Base-by-base conservation (phyloP, 2,888 invertebrate genomes). In the Noctua comes region DNA sequence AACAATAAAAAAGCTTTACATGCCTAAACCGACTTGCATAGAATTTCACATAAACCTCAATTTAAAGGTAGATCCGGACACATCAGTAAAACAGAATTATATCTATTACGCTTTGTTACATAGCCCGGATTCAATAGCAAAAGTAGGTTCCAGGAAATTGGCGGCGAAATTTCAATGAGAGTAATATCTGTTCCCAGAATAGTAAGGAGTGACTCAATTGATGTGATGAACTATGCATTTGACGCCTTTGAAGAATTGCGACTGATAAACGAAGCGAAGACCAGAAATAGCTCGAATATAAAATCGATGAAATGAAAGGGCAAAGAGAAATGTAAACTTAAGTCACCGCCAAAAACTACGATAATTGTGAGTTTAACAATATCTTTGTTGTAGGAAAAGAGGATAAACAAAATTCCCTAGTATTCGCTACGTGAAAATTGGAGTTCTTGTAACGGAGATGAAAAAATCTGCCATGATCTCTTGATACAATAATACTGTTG, bases 181-280 rank as follows among this genome's bases (percentile, higher is more conserved):
- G 40, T 66, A 54, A 62, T 87, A 80, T 84, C 87, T 84, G 48
- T 85, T 87, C 84, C 31, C 8, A 80, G 87, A 87, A 85, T 66
- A 87, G 57, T 65, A 65, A 68, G 57, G 24, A 68, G 65, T 80
- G 76, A 68, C 48, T 72, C 46, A 68, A 27, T 73, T 74, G 73
- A 48, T 71, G 68, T 77, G 27, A 59, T 68, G 31, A 46, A 64
- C 27, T 65, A 24, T 71, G 46, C 13, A 66, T 43, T 85, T 70
- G 73, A 68, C 65, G 64, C 40, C 54, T 79, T 74, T 73, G 76
- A 76, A 79, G 75, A 57, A 7, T 18, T 31, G 57, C 87, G 87
- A 62, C 71, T 76, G 80, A 80, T 84, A 87, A 80, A 68, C 27
- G 36, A 7, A 66, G 57, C 13, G 8, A 71, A 36, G n/a, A 18